Base-by-base conservation (phyloP, 2,113 vertebrate species). In the Apeltes quadracus region DNA sequence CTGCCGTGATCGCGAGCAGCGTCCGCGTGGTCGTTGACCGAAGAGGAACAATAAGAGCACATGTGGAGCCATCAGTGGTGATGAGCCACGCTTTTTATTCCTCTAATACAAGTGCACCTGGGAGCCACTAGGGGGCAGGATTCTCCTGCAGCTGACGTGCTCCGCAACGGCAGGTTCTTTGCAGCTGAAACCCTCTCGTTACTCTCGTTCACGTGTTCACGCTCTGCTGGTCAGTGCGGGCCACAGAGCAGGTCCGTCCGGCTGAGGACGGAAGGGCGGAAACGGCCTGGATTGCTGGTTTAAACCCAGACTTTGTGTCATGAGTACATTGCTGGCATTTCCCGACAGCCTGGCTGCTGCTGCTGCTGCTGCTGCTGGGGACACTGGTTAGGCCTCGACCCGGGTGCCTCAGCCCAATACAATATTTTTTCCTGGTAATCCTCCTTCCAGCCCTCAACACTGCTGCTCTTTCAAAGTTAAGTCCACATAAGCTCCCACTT, bases 401-500 rank as follows among this genome's bases (percentile, higher is more conserved):
- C 77, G 87, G 75, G 80, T 82, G 78, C 85, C 54, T 80, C 61
- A 16, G 61, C 81, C 76, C 89, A 88, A 88, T 90, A 86, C 85
- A 88, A 87, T 91, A 90, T 29, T 29, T 93, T 93, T 90, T 82
- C 84, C 76, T 87, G 81, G 90, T 90, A 91, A 93, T 92, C 90
- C 90, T 75, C 63, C 81, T 77, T 85, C 86, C 78, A 84, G 88
- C 87, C 87, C 80, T 91, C 88, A 82, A 80, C 87, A 85, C 80
- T 74, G 69, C 84, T 89, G 89, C 91, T 92, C 87, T 91, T 90
- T 92, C 82, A 76, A 83, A 87, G 83, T 90, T 92, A 92, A 93
- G 83, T 88, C 90, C 87, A 91, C 88, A 92, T 90, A 91, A 93
- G 90, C 92, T 91, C 84, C 91, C 87, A 85, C 90, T 91, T 88